Conservation (phyloP, 2,113 vertebrate genomes). For the Cyphomyrus discorhynchus region DNA sequence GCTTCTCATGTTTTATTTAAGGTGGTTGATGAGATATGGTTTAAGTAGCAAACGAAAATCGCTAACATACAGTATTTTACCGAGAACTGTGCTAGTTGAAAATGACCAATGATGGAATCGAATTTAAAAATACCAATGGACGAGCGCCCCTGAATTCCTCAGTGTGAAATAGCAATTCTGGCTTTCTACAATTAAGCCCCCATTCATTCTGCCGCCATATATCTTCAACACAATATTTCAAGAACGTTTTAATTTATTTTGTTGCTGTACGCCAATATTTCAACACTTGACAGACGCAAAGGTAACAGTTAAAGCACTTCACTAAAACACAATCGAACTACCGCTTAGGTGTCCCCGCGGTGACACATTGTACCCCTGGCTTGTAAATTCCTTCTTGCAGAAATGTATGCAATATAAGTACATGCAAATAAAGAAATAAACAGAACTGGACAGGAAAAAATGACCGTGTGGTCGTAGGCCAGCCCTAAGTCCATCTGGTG, state of each 20-base stretch:
- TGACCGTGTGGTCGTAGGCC: neutral
- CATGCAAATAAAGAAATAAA: neutral
- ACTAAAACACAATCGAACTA: neutral
- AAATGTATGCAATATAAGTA: neutral
- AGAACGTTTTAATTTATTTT: neutral
- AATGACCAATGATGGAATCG: neutral
- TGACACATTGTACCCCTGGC: neutral
- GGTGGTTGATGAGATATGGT: neutral
- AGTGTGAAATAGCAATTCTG: neutral
- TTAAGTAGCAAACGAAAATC: neutral
- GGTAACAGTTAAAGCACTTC: neutral
- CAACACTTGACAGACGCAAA: neutral
- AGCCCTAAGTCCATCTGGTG: neutral
- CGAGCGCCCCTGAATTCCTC: neutral
- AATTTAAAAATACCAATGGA: neutral
- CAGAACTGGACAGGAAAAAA: neutral
- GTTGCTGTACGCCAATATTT: neutral
- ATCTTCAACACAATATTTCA: neutral
- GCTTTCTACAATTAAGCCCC: neutral
- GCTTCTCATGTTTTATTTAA: neutral
- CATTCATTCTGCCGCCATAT: neutral
- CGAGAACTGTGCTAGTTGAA: neutral
- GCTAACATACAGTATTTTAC: neutral
- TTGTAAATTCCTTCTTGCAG: neutral
- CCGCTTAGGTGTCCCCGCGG: neutral